phyloP scores from a whole-genome alignment of 2,113 vertebrate genomes.

The Hypanus sabinus region DNA sequence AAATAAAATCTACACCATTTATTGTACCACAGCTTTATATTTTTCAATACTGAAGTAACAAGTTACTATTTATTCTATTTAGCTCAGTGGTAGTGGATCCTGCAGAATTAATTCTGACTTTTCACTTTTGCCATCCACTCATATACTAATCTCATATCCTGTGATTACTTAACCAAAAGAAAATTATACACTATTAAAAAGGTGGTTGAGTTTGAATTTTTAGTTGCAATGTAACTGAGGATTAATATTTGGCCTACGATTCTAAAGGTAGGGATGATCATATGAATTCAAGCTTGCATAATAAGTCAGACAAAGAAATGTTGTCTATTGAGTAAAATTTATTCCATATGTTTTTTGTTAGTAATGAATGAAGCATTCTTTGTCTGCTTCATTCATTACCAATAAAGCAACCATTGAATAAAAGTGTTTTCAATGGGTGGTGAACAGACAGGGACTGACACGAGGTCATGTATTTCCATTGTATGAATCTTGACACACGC shows the following conservation, averaged over 20 bases:
- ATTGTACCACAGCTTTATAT: neutral
- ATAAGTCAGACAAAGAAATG: slow-evolving; percentile 21
- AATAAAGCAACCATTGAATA: slow-evolving; percentile 28
- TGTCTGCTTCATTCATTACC: slow-evolving; percentile 33
- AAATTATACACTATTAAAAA: neutral
- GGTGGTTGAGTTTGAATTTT: neutral
- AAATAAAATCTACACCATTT: neutral
- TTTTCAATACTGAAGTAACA: neutral
- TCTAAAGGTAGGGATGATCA: neutral
- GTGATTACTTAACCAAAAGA: neutral
- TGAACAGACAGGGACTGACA: slow-evolving; percentile 33
- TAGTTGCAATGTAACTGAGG: neutral
- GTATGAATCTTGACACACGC: neutral
- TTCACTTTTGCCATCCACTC: neutral
- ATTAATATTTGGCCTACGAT: neutral
- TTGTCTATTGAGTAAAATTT: slow-evolving; percentile 23
- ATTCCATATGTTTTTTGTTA: slow-evolving; percentile 36
- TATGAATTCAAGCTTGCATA: slow-evolving; percentile 1
- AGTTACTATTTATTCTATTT: neutral
- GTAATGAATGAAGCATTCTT: slow-evolving; percentile 36
- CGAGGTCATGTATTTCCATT: slow-evolving; percentile 16
- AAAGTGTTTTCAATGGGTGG: slow-evolving; percentile 32
- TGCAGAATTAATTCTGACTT: neutral
- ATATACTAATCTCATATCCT: slow-evolving; percentile 22
- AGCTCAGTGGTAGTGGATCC: neutral